phyloP scores from a whole-genome alignment of 2,888 invertebrate species.

The Iphiclides podalirius region DNA sequence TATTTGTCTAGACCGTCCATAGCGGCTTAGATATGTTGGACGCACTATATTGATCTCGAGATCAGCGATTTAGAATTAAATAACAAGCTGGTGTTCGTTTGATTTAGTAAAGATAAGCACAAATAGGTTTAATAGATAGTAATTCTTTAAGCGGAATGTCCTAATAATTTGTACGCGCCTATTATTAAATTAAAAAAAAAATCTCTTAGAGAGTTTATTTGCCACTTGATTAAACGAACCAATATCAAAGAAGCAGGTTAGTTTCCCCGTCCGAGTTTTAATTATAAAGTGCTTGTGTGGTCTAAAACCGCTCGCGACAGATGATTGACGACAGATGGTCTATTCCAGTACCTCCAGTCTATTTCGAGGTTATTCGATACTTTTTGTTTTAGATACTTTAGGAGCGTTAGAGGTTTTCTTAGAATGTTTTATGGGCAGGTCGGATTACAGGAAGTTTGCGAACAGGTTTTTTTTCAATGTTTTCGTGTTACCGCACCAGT shows the following conservation, averaged over 20 bases:
- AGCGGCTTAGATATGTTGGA: too few relatives aligned
- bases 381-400: constrained; percentile 7
- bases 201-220: too few relatives aligned
- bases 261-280: neutral
- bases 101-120: too few relatives aligned
- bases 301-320: constrained; percentile 1
- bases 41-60: too few relatives aligned
- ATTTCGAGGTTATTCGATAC: constrained; percentile 11
- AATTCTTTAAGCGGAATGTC: too few relatives aligned
- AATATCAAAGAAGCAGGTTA: too few relatives aligned
- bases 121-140: too few relatives aligned
- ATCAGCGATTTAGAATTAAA: too few relatives aligned
- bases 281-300: constrained; percentile 10
- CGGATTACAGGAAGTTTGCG: constrained; percentile 8
- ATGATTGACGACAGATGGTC: constrained; percentile 8
- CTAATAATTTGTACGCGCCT: too few relatives aligned
- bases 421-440: constrained; percentile 1
- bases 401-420: constrained; percentile 2
- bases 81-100: too few relatives aligned
- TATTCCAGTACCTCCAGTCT: neutral
- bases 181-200: too few relatives aligned
- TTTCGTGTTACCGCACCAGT: neutral
- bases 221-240: too few relatives aligned
- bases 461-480: neutral
- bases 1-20: constrained; percentile 52